A percentile compares a stretch with the other conserved stretches of the same genome.
These are phyloP conservation scores for Vulpes lagopus DNA, from an alignment of 2,113 vertebrate genomes.

Conservation along the genomic window DNA sequence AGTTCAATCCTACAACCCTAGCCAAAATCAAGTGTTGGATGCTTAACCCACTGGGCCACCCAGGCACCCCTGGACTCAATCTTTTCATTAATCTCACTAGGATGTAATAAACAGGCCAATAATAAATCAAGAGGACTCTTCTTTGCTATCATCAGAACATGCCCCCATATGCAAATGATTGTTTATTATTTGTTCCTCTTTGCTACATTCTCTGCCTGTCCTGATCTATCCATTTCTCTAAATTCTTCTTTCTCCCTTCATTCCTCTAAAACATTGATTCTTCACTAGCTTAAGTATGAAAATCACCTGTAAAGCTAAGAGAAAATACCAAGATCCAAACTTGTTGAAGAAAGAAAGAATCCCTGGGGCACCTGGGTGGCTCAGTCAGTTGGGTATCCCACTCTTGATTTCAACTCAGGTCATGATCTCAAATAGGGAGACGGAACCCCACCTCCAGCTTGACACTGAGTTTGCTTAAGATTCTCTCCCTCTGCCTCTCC, in stretches of 20 bases:
- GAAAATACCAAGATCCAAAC: neutral
- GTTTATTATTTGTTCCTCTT: neutral
- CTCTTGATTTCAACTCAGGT: neutral
- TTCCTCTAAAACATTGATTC: neutral
- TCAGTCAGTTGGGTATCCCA: neutral
- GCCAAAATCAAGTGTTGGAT: neutral
- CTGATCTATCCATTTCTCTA: neutral
- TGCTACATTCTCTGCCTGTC: neutral
- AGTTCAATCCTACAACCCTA: neutral
- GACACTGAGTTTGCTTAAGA: neutral
- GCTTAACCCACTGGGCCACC: neutral
- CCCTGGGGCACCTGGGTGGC: too few species aligned
- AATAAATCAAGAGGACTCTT: neutral
- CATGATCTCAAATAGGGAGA: neutral
- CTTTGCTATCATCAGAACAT: neutral
- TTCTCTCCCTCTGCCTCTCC: too few species aligned
- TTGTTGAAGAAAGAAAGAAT: neutral
- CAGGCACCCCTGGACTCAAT: neutral
- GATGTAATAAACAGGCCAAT: neutral
- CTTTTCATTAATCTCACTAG: neutral
- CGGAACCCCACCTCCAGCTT: neutral
- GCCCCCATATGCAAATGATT: neutral
- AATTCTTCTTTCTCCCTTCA: neutral
- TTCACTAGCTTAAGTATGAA: neutral
- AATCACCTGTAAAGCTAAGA: neutral